Conservation (phyloP, 2,888 invertebrate species). For the Morinoia aosen region DNA sequence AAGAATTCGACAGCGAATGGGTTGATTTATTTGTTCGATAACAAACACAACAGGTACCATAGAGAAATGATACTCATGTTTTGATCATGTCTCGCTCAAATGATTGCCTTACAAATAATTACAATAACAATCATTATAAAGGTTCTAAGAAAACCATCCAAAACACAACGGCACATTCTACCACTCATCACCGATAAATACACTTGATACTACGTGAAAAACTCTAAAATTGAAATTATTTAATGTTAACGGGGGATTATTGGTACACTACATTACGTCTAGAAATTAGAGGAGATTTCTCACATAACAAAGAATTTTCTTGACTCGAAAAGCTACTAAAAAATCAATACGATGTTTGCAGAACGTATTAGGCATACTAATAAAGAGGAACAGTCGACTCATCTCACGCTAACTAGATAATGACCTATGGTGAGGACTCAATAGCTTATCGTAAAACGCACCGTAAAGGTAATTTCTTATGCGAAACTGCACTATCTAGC, state of each 20-base stretch:
- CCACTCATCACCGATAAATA: constrained; percentile 46
- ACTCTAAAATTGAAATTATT: constrained; percentile 46
- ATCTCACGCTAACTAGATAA: constrained; percentile 40
- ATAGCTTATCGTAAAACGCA: constrained; percentile 30
- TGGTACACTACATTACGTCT: constrained; percentile 47
- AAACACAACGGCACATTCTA: constrained; percentile 53
- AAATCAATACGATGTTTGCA: constrained; percentile 44
- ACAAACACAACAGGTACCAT: constrained; percentile 33
- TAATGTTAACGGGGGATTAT: constrained; percentile 47
- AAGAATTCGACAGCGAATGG: neutral
- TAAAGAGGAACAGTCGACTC: neutral
- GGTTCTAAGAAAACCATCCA: constrained; percentile 53
- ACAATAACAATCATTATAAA: constrained; percentile 53
- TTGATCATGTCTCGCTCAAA: constrained; percentile 50
- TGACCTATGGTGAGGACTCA: constrained; percentile 19
- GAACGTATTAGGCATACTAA: constrained; percentile 46
- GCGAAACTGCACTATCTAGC: neutral
- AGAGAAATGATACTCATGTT: constrained; percentile 46
- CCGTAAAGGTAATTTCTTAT: constrained; percentile 20
- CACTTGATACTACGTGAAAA: constrained; percentile 50
- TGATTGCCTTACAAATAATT: constrained; percentile 46
- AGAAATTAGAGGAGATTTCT: constrained; percentile 51
- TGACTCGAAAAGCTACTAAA: constrained; percentile 29
- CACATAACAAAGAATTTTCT: constrained; percentile 44
- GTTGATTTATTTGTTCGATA: constrained; percentile 36